Conservation (phyloP, 2,888 invertebrate genomes). For the Eilema caniola region DNA sequence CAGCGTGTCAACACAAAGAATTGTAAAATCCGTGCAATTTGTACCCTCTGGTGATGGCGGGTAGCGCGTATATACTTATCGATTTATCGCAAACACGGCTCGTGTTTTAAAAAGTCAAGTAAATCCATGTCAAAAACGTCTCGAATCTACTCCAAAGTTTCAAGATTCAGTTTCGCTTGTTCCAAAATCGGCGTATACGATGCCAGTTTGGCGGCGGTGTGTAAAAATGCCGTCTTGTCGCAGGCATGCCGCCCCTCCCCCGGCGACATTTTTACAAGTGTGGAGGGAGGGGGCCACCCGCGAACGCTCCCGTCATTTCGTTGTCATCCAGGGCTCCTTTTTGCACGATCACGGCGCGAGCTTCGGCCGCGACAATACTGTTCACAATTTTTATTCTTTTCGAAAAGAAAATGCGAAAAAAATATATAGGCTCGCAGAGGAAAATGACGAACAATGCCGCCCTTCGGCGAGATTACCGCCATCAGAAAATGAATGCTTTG, state of each 20-base stretch:
- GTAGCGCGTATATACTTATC: constrained; percentile 77
- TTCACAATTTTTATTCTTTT: constrained; percentile 84
- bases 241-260: constrained; percentile 79
- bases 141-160: constrained; percentile 41
- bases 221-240: constrained; percentile 85
- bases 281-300: constrained; percentile 74
- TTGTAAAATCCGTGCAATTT: constrained; percentile 82
- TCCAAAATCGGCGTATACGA: constrained; percentile 63
- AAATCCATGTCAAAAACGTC: constrained; percentile 30
- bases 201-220: constrained; percentile 66
- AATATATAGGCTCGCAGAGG: constrained; percentile 65
- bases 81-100: constrained; percentile 82
- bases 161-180: constrained; percentile 62
- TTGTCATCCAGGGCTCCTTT: constrained; percentile 84
- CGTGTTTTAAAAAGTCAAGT: constrained; percentile 77
- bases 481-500: constrained; percentile 86
- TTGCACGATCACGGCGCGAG: constrained; percentile 81
- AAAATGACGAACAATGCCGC: constrained; percentile 85
- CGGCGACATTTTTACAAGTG: constrained; percentile 79
- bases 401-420: constrained; percentile 79
- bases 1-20: constrained; percentile 75
- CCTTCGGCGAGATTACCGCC: constrained; percentile 86
- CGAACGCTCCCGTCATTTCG: constrained; percentile 83
- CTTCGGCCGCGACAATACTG: constrained; percentile 84
- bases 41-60: constrained; percentile 76